Conservation (phyloP, 2,797 vertebrate species). For the Pseudochirops cupreus region DNA sequence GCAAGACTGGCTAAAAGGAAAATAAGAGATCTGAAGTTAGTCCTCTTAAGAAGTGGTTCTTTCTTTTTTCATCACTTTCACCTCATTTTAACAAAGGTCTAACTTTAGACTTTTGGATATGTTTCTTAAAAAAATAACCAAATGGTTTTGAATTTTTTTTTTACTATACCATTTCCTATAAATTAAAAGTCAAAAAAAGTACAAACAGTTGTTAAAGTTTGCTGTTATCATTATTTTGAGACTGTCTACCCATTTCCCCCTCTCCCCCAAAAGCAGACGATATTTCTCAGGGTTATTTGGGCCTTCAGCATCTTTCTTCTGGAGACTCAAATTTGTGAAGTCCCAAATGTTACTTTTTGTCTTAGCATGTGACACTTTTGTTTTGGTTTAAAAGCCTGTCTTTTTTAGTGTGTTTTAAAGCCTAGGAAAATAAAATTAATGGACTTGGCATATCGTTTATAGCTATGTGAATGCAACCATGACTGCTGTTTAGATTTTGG, state of each 20-base stretch:
- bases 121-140: constrained; percentile 38
- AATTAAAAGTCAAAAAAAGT: constrained; percentile 4
- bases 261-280: constrained; percentile 16
- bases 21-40: not conserved
- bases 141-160: not conserved
- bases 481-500: constrained; percentile 61
- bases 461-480: constrained; percentile 53
- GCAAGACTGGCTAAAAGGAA: not conserved
- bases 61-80: not conserved
- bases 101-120: constrained; percentile 8
- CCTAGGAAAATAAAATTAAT: not conserved
- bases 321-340: constrained; percentile 44
- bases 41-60: not conserved
- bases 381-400: not conserved
- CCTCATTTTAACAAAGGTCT: not conserved
- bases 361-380: constrained; percentile 18
- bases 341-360: constrained; percentile 21
- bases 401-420: constrained; percentile 39
- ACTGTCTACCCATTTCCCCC: not conserved
- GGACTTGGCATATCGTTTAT: constrained; percentile 21
- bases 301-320: constrained; percentile 44
- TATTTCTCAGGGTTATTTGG: constrained; percentile 30
- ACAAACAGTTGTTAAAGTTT: constrained; percentile 23
- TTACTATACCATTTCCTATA: not conserved
- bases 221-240: not conserved